A percentile compares a stretch with the other conserved stretches of the same genome.
Evolutionary conservation across 2,113 vertebrate species (phyloP).

Genomic region (Stegastes partitus): DNA sequence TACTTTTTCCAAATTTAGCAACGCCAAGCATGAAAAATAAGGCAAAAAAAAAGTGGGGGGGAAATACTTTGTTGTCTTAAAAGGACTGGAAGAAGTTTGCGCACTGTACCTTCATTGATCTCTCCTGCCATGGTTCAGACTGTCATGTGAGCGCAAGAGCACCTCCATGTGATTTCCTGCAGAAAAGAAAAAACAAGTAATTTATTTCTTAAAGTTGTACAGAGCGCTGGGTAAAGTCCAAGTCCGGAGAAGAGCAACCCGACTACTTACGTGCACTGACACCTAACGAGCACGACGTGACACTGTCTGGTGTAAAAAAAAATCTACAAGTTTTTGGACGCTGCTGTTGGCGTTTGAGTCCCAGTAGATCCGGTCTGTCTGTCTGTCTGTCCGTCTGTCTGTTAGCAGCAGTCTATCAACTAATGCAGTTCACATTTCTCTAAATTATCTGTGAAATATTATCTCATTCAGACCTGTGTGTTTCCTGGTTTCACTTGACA

Average conservation of each 20-base stretch:
- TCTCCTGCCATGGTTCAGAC: slow-evolving; percentile 83
- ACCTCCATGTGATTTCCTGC: slow-evolving; percentile 89
- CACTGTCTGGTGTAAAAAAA: background rate
- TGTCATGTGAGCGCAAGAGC: slow-evolving; percentile 86
- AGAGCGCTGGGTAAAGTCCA: slow-evolving; percentile 70
- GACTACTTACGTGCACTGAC: background rate
- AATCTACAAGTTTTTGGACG: background rate
- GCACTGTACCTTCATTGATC: slow-evolving; percentile 85
- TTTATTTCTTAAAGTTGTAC: slow-evolving; percentile 83
- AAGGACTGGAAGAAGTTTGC: slow-evolving; percentile 20
- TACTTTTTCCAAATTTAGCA: background rate
- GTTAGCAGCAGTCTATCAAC: background rate
- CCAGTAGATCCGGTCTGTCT: background rate
- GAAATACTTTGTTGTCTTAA: background rate
- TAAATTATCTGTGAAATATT: background rate
- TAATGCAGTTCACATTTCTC: background rate
- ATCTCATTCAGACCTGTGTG: accelerated
- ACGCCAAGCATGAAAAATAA: background rate
- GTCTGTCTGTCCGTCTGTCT: no score
- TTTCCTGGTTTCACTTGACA: slow-evolving; percentile 36
- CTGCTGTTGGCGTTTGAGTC: background rate
- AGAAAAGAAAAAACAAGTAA: slow-evolving; percentile 72
- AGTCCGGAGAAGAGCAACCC: background rate
- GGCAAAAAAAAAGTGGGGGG: no score
- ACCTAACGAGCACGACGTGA: background rate